phyloP scores from a whole-genome alignment of 2,113 vertebrate species.

The Neotoma lepida region DNA sequence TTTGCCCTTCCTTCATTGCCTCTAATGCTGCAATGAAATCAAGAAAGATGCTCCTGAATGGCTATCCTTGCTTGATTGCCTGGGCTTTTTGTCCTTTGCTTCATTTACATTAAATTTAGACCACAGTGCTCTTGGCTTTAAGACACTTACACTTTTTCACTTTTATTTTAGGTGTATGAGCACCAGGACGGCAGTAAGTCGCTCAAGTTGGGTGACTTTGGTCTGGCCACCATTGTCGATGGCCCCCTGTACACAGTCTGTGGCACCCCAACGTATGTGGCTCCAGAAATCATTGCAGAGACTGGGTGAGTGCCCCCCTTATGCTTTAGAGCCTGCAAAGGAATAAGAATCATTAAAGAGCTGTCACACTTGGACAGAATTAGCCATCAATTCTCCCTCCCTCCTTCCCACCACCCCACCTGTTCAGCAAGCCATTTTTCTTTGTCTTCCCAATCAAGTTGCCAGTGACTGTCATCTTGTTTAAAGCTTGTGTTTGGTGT shows the following conservation, averaged over 20 bases:
- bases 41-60: not conserved
- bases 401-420: not conserved
- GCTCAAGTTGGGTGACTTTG: conserved; percentile 97
- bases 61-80: not conserved
- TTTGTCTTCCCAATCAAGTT: conserved; percentile 4
- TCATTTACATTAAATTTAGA: not conserved
- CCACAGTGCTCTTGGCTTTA: not conserved
- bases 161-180: conserved; percentile 92
- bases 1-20: not conserved
- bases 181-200: conserved; percentile 97
- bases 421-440: conserved; percentile 5
- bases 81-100: not conserved
- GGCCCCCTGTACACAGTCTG: conserved; percentile 96
- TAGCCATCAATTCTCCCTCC: not conserved
- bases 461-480: conserved; percentile 10
- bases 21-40: not conserved
- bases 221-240: conserved; percentile 95
- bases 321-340: not conserved
- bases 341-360: not conserved
- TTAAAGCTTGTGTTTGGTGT: conserved; percentile 55
- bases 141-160: not conserved
- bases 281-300: conserved; percentile 97
- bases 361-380: not conserved
- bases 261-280: conserved; percentile 98
- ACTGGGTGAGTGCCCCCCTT: conserved; percentile 89